Conservation (phyloP, 2,113 vertebrate genomes). For the Micromys minutus region DNA sequence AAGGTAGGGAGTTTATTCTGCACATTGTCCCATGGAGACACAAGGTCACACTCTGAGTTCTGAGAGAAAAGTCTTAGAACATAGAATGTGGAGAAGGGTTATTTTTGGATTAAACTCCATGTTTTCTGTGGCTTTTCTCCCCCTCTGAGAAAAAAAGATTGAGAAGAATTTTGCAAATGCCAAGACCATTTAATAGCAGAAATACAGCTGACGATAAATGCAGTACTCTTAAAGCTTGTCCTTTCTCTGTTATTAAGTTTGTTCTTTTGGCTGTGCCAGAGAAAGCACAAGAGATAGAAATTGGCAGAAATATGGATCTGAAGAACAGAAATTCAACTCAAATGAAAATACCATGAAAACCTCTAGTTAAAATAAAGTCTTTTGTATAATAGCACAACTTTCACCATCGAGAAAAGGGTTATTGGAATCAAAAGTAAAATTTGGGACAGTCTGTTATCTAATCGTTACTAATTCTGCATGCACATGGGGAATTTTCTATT, state of each 20-base stretch:
- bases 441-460: conserved; percentile 73
- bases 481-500: conserved; percentile 66
- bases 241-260: conserved; percentile 84
- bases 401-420: conserved; percentile 67
- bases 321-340: conserved; percentile 78
- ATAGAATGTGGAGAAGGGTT: conserved; percentile 25
- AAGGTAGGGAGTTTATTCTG: neutral
- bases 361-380: conserved; percentile 59
- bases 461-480: conserved; percentile 61
- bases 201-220: conserved; percentile 81
- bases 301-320: conserved; percentile 77
- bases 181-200: conserved; percentile 84
- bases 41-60: neutral
- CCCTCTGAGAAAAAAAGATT: conserved; percentile 45
- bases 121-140: conserved; percentile 66
- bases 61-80: conserved; percentile 4
- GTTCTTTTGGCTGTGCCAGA: conserved; percentile 83
- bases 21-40: neutral
- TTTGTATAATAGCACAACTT: conserved; percentile 74
- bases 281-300: conserved; percentile 81
- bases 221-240: conserved; percentile 80
- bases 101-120: conserved; percentile 74
- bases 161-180: conserved; percentile 82
- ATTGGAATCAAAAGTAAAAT: conserved; percentile 78
- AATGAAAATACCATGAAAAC: conserved; percentile 77